Evolutionary conservation across 2,888 invertebrate genomes (phyloP).

Genomic region (Aporophyla nigra): DNA sequence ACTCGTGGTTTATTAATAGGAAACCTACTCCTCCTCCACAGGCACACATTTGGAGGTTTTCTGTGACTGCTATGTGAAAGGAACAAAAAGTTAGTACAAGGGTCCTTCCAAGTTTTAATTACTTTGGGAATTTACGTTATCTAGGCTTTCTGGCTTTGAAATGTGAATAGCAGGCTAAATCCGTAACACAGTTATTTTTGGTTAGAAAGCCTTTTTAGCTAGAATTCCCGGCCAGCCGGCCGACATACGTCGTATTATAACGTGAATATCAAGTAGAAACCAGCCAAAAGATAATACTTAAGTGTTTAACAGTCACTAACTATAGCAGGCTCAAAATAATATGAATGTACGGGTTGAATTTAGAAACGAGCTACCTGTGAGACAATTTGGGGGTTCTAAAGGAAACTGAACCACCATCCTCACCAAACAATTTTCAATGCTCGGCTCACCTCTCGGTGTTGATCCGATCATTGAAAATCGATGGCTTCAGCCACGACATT

Average conservation of each 20-base stretch:
- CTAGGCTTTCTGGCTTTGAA: constrained; percentile 41
- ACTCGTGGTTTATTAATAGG: constrained; percentile 19
- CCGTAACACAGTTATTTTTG: neutral
- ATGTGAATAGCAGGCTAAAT: constrained; percentile 25
- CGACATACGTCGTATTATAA: neutral
- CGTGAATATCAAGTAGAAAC: neutral
- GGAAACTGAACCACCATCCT: no score
- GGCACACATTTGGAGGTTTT: constrained; percentile 25
- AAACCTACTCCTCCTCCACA: constrained; percentile 13
- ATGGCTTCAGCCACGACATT: no score
- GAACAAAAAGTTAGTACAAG: constrained; percentile 41
- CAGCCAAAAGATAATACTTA: neutral
- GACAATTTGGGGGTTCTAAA: no score
- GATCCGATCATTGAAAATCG: no score
- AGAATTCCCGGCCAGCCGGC: no score
- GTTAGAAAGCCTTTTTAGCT: neutral
- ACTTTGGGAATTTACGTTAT: constrained; percentile 43
- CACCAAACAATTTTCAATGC: no score
- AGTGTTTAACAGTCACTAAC: neutral
- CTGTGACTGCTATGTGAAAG: constrained; percentile 10
- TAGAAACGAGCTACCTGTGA: no score
- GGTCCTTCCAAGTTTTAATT: constrained; percentile 56
- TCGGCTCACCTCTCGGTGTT: no score
- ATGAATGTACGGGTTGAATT: no score
- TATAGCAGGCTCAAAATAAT: neutral